Evolutionary conservation across 2,888 invertebrate genomes (phyloP).

Genomic region (Notodonta dromedarius): DNA sequence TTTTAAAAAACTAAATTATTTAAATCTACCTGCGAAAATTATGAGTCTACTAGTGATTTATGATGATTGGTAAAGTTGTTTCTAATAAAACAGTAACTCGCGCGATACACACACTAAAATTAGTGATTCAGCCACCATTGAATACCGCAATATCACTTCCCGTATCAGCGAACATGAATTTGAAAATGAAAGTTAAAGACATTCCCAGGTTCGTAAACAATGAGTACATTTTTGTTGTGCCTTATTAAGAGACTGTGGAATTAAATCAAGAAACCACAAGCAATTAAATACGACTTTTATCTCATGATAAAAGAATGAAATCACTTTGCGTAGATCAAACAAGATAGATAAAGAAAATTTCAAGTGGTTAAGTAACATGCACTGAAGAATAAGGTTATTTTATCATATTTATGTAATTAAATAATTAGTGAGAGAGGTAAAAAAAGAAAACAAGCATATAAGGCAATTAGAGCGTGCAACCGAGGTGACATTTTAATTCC

Average conservation of each 20-base stretch:
- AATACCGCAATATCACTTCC: background rate
- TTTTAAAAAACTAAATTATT: too few relatives aligned
- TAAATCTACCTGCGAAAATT: too few relatives aligned
- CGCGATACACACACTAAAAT: background rate
- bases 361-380: background rate
- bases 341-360: background rate
- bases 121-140: background rate
- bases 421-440: conserved; percentile 5
- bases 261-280: background rate
- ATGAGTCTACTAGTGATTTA: too few relatives aligned
- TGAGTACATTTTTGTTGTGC: background rate
- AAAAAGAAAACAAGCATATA: background rate
- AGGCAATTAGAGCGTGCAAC: conserved; percentile 3
- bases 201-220: conserved; percentile 2
- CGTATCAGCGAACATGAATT: background rate
- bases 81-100: background rate
- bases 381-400: background rate
- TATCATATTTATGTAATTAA: conserved; percentile 1
- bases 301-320: background rate
- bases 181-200: conserved; percentile 1
- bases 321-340: background rate
- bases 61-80: too few relatives aligned
- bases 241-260: background rate
- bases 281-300: background rate
- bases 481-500: conserved; percentile 6